A percentile compares a stretch with the other conserved stretches of the same genome.
Evolutionary conservation across 1,140 invertebrate genomes (phyloP).

Genomic region (Sitodiplosis mosellana): DNA sequence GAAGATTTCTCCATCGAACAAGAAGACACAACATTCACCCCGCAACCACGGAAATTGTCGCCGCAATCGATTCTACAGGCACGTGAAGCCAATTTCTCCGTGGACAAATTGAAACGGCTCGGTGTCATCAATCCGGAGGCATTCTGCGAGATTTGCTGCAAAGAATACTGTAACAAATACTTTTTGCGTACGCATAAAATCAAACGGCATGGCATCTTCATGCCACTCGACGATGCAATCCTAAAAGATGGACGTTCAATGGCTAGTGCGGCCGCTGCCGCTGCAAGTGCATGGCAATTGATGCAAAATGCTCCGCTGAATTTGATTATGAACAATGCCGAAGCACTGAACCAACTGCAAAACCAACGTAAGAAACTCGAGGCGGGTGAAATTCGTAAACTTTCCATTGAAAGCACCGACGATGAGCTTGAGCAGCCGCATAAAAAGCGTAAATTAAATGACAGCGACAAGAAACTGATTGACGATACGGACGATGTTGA

Average conservation of each 20-base stretch:
- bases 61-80: conserved; percentile 40
- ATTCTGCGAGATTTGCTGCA: conserved; percentile 87
- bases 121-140: conserved; percentile 73
- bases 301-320: conserved; percentile 41
- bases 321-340: conserved; percentile 31
- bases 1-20: conserved; percentile 28
- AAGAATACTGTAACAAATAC: conserved; percentile 91
- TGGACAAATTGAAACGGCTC: conserved; percentile 48
- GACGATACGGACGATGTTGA: conserved; percentile 17
- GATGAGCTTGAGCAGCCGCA: conserved; percentile 4
- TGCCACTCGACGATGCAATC: conserved; percentile 32
- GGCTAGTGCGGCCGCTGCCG: conserved; percentile 11
- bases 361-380: conserved; percentile 2
- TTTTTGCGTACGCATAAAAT: conserved; percentile 82
- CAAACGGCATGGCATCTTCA: conserved; percentile 53
- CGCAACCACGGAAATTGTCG: conserved; percentile 35
- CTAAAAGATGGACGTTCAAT: conserved; percentile 22
- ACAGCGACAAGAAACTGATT: conserved; percentile 10
- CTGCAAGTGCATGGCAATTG: conserved; percentile 27
- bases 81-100: conserved; percentile 40
- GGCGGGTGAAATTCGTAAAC: neutral
- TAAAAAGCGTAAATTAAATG: neutral
- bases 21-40: conserved; percentile 31
- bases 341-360: neutral
- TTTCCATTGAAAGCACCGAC: conserved; percentile 29